Evolutionary conservation across 1,140 invertebrate species (phyloP).

Genomic region (Trichogramma pretiosum): DNA sequence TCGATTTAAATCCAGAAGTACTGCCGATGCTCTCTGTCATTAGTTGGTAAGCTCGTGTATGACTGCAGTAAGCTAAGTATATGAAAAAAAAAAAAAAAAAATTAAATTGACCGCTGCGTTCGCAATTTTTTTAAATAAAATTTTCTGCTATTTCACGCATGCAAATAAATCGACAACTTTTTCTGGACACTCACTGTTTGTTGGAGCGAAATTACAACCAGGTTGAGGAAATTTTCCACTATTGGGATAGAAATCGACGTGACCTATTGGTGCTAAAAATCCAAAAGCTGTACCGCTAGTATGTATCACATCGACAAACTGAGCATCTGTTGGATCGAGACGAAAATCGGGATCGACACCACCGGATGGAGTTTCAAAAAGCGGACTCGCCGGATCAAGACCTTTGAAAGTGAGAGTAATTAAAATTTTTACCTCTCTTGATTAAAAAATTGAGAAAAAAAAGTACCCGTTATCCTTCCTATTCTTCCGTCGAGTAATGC

Average conservation of each 20-base stretch:
- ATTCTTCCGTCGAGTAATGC: constrained; percentile 34
- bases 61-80: constrained; percentile 41
- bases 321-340: constrained; percentile 42
- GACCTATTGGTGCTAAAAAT: constrained; percentile 36
- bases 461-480: constrained; percentile 52
- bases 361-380: constrained; percentile 36
- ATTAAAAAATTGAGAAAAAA: not conserved
- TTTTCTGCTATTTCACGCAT: not conserved
- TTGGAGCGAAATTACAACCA: constrained; percentile 32
- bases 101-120: not conserved
- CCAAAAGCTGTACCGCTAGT: constrained; percentile 44
- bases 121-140: not conserved
- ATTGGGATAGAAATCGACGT: constrained; percentile 48
- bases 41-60: constrained; percentile 44
- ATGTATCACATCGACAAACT: constrained; percentile 51
- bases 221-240: constrained; percentile 39
- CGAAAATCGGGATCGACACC: constrained; percentile 34
- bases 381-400: constrained; percentile 49
- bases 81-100: not conserved
- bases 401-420: constrained; percentile 26
- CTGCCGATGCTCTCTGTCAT: constrained; percentile 44
- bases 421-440: not conserved
- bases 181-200: constrained; percentile 25
- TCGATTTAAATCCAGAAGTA: constrained; percentile 32
- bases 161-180: no score